Evolutionary conservation across 2,888 invertebrate species (phyloP).

Genomic region (Nasonovia ribisnigri): DNA sequence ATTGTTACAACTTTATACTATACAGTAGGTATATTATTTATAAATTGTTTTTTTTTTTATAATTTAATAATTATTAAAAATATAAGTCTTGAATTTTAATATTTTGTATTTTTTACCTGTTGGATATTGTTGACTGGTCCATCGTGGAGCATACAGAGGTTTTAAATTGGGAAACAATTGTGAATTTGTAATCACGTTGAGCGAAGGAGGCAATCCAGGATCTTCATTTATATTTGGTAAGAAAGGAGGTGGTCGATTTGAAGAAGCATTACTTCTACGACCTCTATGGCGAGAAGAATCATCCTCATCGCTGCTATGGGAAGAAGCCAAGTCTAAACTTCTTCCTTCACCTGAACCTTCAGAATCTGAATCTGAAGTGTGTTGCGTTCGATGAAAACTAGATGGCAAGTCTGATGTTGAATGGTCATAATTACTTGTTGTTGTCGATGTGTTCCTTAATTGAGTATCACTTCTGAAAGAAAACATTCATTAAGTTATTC

Average conservation of each 20-base stretch:
- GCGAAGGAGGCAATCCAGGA: constrained; percentile 75
- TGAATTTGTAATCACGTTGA: constrained; percentile 77
- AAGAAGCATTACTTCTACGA: constrained; percentile 65
- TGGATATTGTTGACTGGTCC: constrained; percentile 74
- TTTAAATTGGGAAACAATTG: constrained; percentile 79
- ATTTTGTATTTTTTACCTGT: constrained; percentile 44
- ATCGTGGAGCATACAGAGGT: constrained; percentile 77
- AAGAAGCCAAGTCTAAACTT: constrained; percentile 91
- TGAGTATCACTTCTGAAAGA: constrained; percentile 82
- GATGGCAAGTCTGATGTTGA: constrained; percentile 84
- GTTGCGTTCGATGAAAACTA: constrained; percentile 72
- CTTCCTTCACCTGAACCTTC: constrained; percentile 77
- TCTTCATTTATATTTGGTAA: constrained; percentile 76
- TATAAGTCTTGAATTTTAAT: neutral
- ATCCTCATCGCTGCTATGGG: constrained; percentile 94
- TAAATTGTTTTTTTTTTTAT: neutral
- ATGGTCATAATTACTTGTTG: constrained; percentile 82
- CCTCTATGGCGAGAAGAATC: constrained; percentile 71
- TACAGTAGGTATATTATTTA: neutral
- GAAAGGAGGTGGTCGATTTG: constrained; percentile 72
- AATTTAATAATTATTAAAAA: too few relatives aligned
- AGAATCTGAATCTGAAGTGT: constrained; percentile 70
- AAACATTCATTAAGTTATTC: constrained; percentile 53
- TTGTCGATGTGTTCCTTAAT: constrained; percentile 84
- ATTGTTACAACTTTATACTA: neutral